Percentiles rank a stretch among this genome's conserved stretches.
phyloP scores from a whole-genome alignment of 2,113 vertebrate genomes.

The Hyaena hyaena region DNA sequence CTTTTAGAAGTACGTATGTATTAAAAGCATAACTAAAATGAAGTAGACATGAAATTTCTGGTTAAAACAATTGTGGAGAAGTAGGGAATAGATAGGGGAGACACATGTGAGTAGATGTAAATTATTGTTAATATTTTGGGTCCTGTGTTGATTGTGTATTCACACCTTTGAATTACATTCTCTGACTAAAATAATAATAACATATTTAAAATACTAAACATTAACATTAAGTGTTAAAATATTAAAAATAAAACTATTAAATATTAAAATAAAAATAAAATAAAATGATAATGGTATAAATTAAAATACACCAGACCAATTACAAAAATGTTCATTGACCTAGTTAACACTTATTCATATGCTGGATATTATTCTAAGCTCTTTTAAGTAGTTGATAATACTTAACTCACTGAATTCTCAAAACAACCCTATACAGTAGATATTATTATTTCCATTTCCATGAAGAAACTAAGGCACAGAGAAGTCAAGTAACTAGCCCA shows the following conservation, averaged over 20 bases:
- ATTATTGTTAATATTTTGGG: not conserved
- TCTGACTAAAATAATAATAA: not conserved
- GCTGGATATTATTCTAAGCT: not conserved
- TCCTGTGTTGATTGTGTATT: not conserved
- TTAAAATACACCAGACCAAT: not conserved
- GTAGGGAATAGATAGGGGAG: not conserved
- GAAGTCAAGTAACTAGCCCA: not conserved
- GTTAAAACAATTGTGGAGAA: not conserved
- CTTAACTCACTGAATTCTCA: not conserved
- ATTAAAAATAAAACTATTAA: too few species aligned
- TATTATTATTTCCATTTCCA: not conserved
- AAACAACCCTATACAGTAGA: not conserved
- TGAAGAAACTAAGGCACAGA: not conserved
- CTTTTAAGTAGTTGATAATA: not conserved
- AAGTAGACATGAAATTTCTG: not conserved
- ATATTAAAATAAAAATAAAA: too few species aligned
- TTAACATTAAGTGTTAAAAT: too few species aligned
- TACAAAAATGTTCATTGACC: not conserved
- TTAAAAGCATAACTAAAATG: not conserved
- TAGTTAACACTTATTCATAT: not conserved
- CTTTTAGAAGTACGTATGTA: not conserved
- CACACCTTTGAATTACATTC: not conserved
- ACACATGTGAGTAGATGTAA: not conserved
- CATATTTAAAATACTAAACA: too few species aligned
- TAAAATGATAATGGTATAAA: not conserved